Base-by-base conservation (phyloP, 2,888 invertebrate genomes). In the Sarcophaga caerulescens region DNA sequence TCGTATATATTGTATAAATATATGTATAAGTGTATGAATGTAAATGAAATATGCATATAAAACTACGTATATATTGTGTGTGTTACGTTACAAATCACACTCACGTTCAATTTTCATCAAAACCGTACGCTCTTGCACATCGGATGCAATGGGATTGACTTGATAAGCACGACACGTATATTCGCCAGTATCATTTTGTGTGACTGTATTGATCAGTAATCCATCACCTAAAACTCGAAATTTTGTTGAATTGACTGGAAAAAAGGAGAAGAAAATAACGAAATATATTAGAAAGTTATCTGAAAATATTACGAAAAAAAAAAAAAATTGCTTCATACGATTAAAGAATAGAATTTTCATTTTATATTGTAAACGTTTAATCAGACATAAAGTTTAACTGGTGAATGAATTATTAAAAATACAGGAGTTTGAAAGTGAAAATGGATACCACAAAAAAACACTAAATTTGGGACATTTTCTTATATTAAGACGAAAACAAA, bases 121-220 rank as follows among this genome's bases (percentile, higher is more conserved):
- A 90, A 95, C 95, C 88, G 93, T 94, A 89, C 94, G 93, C 89
- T 94, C 94, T 89, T 94, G 92, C 88, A 95, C 93, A 89, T 94
- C 94, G 88, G 94, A 94, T 85, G 94, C 94, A 88, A 93, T 93
- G 81, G 93, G 91, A 85, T 93, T 94, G 83, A 93, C 92, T 91
- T 95, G 95, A 89, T 94, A 94, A 73, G 95, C 95, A 89, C 94
- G 93, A 91, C 95, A 95, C 88, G 94, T 93, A 92, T 95, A 95
- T 88, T 94, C 94, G 88, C 94, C 95, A 87, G 94, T 94, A 90
- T 95, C 95, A 82, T 93, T 93, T 88, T 94, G 93, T 60, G 94
- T 93, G 81, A 95, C 94, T 89, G 94, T 94, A 89, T 93, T 93
- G 90, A 95, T 94, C 89, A 94, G 91, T 88, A 95, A 93, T 84